phyloP scores from a whole-genome alignment of 2,113 vertebrate species.

The Megaleporinus macrocephalus region DNA sequence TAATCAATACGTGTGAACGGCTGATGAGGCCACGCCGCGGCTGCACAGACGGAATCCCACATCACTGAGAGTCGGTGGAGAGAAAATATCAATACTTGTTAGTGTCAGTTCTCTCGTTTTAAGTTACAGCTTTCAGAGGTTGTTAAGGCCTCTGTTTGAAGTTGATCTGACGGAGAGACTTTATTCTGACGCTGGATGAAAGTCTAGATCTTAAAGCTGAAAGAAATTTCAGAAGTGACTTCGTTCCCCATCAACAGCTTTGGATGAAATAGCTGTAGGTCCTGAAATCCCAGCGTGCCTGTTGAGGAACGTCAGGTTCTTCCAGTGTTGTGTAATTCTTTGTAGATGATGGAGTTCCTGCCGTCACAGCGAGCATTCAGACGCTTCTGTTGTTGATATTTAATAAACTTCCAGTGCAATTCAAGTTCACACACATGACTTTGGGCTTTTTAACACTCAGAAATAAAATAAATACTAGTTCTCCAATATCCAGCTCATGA shows the following conservation, averaged over 20 bases:
- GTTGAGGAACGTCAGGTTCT: too few relatives aligned
- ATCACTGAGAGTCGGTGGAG: too few relatives aligned
- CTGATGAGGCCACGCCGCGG: slow-evolving; percentile 58
- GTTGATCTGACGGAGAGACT: neutral
- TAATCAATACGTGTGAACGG: slow-evolving; percentile 66
- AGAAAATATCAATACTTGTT: slow-evolving; percentile 55
- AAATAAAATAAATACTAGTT: too few relatives aligned
- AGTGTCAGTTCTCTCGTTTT: slow-evolving; percentile 2
- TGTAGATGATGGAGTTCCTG: neutral
- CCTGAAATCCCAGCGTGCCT: too few relatives aligned
- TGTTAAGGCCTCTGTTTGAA: neutral
- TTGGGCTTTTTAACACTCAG: too few relatives aligned
- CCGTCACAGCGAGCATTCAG: too few relatives aligned
- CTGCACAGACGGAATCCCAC: slow-evolving; percentile 29
- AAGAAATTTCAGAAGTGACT: slow-evolving; percentile 1
- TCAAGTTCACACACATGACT: too few relatives aligned
- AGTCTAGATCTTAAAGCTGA: neutral
- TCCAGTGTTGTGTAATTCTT: too few relatives aligned
- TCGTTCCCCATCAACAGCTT: neutral
- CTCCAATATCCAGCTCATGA: too few relatives aligned
- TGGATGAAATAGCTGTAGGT: too few relatives aligned
- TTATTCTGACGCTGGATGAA: slow-evolving; percentile 10
- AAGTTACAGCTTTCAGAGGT: neutral
- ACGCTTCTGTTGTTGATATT: too few relatives aligned
- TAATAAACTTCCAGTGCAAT: too few relatives aligned